A percentile compares a stretch with the other conserved stretches of the same genome.
Conservation (phyloP, 2,888 invertebrate species). For the Dryadula phaetusa region DNA sequence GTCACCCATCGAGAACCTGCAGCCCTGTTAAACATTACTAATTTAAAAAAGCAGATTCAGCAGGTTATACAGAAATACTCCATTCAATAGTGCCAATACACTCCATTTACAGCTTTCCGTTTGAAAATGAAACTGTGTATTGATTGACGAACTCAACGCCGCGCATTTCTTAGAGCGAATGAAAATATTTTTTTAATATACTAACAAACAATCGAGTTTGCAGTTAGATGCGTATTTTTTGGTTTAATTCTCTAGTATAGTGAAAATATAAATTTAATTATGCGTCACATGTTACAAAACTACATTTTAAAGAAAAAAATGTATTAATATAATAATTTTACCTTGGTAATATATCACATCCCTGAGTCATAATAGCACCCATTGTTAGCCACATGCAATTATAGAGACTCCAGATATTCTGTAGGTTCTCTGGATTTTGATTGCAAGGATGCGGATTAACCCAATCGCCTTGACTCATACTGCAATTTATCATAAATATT, state of each 20-base stretch:
- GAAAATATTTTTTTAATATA: no score
- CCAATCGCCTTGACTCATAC: constrained; percentile 96
- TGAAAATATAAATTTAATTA: not conserved
- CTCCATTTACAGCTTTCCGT: no score
- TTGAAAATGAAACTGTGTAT: no score
- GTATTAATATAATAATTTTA: constrained; percentile 61
- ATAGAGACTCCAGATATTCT: constrained; percentile 93
- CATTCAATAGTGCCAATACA: no score
- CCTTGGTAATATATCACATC: constrained; percentile 96
- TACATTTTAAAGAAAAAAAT: no score
- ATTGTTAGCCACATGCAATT: constrained; percentile 97
- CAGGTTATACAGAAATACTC: no score
- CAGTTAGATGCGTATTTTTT: not conserved
- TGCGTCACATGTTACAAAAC: no score
- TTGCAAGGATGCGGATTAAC: constrained; percentile 96
- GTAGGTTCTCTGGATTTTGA: constrained; percentile 91
- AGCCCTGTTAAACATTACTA: constrained; percentile 84
- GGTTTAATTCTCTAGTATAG: not conserved
- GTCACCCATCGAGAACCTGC: constrained; percentile 94
- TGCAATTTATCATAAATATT: constrained; percentile 58
- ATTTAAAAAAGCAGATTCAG: no score
- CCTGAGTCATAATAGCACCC: constrained; percentile 96
- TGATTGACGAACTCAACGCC: no score
- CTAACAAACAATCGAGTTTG: no score
- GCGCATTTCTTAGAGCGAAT: no score